phyloP scores from a whole-genome alignment of 92 coral and sea anemone species.

The Actinernus sp. region DNA sequence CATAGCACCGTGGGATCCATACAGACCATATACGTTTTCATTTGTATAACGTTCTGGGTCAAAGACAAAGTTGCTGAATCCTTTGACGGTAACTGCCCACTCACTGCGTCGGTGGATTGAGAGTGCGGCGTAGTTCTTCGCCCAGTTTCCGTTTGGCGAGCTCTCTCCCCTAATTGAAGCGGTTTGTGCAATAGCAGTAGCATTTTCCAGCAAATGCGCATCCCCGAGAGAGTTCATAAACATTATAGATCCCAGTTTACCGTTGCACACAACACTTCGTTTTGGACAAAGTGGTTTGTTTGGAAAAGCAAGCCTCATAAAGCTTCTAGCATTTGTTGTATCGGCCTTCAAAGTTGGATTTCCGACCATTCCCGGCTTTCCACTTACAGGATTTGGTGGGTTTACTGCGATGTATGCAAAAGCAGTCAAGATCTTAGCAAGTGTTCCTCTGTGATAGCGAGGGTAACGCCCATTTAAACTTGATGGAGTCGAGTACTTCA shows the following conservation, averaged over 20 bases:
- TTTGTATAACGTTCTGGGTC: slow-evolving; percentile 20
- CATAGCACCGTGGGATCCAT: slow-evolving; percentile 27
- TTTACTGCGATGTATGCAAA: slow-evolving; percentile 29
- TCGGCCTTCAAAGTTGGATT: background rate
- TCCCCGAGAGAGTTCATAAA: slow-evolving; percentile 43
- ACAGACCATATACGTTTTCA: slow-evolving; percentile 40
- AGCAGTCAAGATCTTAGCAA: slow-evolving; percentile 23
- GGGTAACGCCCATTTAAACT: slow-evolving; percentile 21
- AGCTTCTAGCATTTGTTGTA: background rate
- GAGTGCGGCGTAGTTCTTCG: slow-evolving; percentile 43
- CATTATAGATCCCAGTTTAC: slow-evolving; percentile 2
- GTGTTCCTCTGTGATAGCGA: background rate
- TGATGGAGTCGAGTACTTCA: slow-evolving; percentile 21
- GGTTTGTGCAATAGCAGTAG: slow-evolving; percentile 4
- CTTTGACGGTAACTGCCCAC: slow-evolving; percentile 52
- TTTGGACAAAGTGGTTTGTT: background rate
- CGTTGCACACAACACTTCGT: slow-evolving; percentile 10
- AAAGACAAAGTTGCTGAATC: slow-evolving; percentile 30
- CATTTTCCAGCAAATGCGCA: slow-evolving; percentile 16
- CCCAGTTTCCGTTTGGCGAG: slow-evolving; percentile 48
- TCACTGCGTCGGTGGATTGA: slow-evolving; percentile 45
- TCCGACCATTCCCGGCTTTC: no score
- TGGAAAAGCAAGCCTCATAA: slow-evolving; percentile 10
- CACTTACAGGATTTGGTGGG: no score
- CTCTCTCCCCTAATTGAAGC: background rate